Base-by-base conservation (phyloP, 2,888 invertebrate species). In the Cosmia pyralina region DNA sequence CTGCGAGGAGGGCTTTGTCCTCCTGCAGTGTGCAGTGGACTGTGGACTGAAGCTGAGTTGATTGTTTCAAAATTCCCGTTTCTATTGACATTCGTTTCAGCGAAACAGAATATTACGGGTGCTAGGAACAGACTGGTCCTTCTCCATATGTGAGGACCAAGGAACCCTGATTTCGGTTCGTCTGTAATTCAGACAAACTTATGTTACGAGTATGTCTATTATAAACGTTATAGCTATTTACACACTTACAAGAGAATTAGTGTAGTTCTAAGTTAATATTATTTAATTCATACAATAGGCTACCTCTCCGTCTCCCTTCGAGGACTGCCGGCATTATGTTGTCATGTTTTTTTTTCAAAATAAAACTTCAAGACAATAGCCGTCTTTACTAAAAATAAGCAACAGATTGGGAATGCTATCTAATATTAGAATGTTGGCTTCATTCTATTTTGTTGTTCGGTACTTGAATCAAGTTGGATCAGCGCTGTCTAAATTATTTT, bases 1-100 rank as follows among this genome's bases (percentile, higher is more conserved):
- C 48, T 19, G 58, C 75, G 2, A 52, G 46, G 59, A 48, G 50
- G 68, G 41, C 53, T 68, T 75, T 62, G 68, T 75, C 48, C 19
- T 59, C 46, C 55, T 19, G 3, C 28, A 28, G 28, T 1, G 28
- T 28, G 75, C 75, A 22, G 53, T 19, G 68, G 75, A 60, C 67
- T 75, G 22, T 53, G 4, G 44, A 28, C 10, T 44, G 22, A 28
- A 48, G 60, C 55, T 48, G 13, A 44, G 15, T 53, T 55, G 44
- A 10, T 11, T 50, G 0, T n/a, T n/a, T n/a, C n/a, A 22, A 38
- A 50, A 22, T 28, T 4, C 15, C 10, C 5, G 44, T 41, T 17
- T 50, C 11, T 38, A 19, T 28, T 58, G 38, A 8, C 34, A 44
- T 22, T 66, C 3, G 15, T 67, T 50, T 50, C 7, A 28, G 48